Percentiles rank a stretch among this genome's conserved stretches.
phyloP scores from a whole-genome alignment of 2,113 vertebrate species.

The Stigmatopora argus region DNA sequence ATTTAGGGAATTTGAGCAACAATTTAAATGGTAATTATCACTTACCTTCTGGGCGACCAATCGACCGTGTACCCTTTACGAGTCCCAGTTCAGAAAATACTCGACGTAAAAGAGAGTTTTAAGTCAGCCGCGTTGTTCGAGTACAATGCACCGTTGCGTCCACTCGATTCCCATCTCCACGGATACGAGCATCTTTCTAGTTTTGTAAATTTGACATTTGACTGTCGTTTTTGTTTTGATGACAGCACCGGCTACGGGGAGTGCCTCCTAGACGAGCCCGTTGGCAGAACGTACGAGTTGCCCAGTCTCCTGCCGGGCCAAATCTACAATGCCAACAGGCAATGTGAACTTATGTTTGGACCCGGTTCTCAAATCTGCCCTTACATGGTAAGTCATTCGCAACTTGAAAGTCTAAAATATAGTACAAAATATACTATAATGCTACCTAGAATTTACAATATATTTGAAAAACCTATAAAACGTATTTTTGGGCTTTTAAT shows the following conservation, averaged over 20 bases:
- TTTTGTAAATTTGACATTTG: constrained; percentile 1
- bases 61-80: too few relatives aligned
- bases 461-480: too few relatives aligned
- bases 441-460: too few relatives aligned
- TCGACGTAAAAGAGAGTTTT: constrained; percentile 27
- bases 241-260: constrained; percentile 90
- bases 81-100: constrained; percentile 33
- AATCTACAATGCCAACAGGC: constrained; percentile 86
- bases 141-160: constrained; percentile 23
- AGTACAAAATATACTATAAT: too few relatives aligned
- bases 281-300: constrained; percentile 77
- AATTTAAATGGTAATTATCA: too few relatives aligned
- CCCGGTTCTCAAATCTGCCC: constrained; percentile 91
- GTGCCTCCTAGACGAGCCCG: constrained; percentile 90
- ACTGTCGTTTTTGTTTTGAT: neutral
- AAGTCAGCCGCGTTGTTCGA: constrained; percentile 22
- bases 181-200: neutral
- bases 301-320: constrained; percentile 83
- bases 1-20: too few relatives aligned
- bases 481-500: too few relatives aligned
- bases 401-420: neutral
- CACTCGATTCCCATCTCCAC: constrained; percentile 10
- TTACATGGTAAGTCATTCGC: constrained; percentile 78
- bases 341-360: constrained; percentile 95
- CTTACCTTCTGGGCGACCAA: too few relatives aligned